phyloP scores from a whole-genome alignment of 1,140 invertebrate species.

The Hypothenemus hampei region DNA sequence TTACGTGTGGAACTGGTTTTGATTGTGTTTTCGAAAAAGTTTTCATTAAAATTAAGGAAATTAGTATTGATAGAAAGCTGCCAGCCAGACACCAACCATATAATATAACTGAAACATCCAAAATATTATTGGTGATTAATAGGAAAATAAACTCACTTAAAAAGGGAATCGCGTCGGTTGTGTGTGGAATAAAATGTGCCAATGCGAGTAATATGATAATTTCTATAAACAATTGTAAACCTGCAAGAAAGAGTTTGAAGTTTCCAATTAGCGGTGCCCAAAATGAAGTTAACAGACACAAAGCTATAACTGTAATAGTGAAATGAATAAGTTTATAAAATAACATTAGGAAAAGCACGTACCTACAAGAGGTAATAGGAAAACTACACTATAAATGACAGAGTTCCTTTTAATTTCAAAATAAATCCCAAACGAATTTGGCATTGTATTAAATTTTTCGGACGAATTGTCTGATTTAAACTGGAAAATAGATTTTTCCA shows the following conservation, averaged over 20 bases:
- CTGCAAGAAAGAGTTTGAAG: constrained; percentile 36
- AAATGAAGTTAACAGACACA: constrained; percentile 35
- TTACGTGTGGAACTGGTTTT: constrained; percentile 28
- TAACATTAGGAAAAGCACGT: neutral
- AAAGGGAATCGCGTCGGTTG: constrained; percentile 34
- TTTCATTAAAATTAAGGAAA: constrained; percentile 38
- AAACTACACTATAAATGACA: constrained; percentile 30
- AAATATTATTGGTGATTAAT: neutral
- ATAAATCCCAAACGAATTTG: constrained; percentile 25
- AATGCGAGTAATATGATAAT: constrained; percentile 34
- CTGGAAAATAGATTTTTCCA: constrained; percentile 24
- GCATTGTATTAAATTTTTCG: constrained; percentile 7
- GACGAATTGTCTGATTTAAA: constrained; percentile 3
- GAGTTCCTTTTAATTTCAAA: constrained; percentile 35
- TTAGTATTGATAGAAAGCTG: constrained; percentile 29
- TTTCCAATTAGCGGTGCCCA: constrained; percentile 37
- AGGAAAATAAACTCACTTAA: constrained; percentile 33
- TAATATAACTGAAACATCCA: constrained; percentile 35
- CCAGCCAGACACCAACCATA: constrained; percentile 35
- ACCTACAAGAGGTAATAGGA: constrained; percentile 39
- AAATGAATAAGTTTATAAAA: neutral
- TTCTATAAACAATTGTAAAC: constrained; percentile 36
- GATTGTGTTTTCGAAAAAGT: constrained; percentile 31
- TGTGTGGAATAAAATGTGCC: constrained; percentile 32
- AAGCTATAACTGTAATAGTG: constrained; percentile 36